Evolutionary conservation across 2,888 invertebrate genomes (phyloP).

Genomic region (Aethes cnicana): DNA sequence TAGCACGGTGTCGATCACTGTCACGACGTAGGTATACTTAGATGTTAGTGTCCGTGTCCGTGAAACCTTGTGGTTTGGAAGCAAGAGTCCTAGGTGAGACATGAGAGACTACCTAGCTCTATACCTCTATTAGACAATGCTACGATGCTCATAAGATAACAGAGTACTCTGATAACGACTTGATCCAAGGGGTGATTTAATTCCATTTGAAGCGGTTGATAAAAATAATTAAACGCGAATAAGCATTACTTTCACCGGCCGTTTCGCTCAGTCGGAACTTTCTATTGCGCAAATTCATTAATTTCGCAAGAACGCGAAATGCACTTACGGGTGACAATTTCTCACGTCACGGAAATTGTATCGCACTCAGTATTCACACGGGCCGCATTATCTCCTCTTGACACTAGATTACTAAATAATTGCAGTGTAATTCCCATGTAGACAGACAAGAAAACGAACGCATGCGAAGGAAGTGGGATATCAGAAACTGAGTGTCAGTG

Average conservation of each 20-base stretch:
- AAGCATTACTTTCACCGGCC: slow-evolving; percentile 50
- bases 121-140: no score
- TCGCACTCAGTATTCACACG: slow-evolving; percentile 15
- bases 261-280: slow-evolving; percentile 44
- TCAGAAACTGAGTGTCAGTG: no score
- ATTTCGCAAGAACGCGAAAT: slow-evolving; percentile 44
- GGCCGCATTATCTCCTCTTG: not conserved
- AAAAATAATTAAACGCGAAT: slow-evolving; percentile 37
- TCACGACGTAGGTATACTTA: no score
- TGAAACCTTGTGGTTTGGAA: no score
- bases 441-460: slow-evolving; percentile 19
- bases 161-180: no score
- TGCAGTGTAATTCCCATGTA: slow-evolving; percentile 7
- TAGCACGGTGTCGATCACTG: no score
- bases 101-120: no score
- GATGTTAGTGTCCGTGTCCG: no score
- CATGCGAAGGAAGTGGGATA: no score
- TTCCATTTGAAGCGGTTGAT: slow-evolving; percentile 27
- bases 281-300: slow-evolving; percentile 55
- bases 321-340: slow-evolving; percentile 12
- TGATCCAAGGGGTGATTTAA: slow-evolving; percentile 12
- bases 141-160: no score
- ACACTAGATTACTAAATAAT: slow-evolving; percentile 12
- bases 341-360: slow-evolving; percentile 15
- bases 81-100: no score